Base-by-base conservation (phyloP, 1,140 invertebrate genomes). In the Penaeus japonicus region DNA sequence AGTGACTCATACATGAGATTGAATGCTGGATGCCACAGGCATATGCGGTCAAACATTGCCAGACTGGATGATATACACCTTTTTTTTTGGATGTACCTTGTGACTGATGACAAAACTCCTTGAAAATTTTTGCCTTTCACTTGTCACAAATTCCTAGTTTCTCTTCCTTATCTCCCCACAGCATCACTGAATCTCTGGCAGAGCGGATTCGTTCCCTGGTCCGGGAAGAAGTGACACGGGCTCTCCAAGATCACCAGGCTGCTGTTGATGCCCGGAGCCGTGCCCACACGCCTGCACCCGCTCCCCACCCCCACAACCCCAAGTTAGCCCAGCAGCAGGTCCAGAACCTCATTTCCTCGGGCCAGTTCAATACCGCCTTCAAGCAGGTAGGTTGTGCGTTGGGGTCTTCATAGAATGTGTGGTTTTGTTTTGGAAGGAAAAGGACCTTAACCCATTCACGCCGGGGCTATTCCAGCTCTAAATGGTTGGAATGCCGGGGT, bases 341-440 rank as follows among this genome's bases (percentile, higher is more conserved):
- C 75, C 93, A 96, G 90, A 94, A 95, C 32, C 93, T 96, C n/a
- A 92, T 98, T 27, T 93, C 94, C 54, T 94, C 95, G 89, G 96
- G 96, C 4, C 95, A 97, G 91, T 93, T 96, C 2, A 97, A 97
- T 93, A 94, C 95, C 78, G 97, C 97, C 20, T 98, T 98, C 92
- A 96, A 98, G 92, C 91, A 92, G 92, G 94, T 94, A 91, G 91
- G 32, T 57, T 27, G 10, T 12, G 15, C 5, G 0, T 15, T 12
- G 5, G 4, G 10, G 1, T 15, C 65, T 10, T 62, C 47, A 75
- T 59, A 4, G 85, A 79, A n/a, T 89, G 57, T 4, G 18, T 7
- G 35, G 12, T 24, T 35, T 59, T 24, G 22, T 86, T 57, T 78
- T 55, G 55, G 65, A 83, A n/a, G 27, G 39, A 77, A 35, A 18